phyloP scores from a whole-genome alignment of 2,797 vertebrate genomes.

The Craterocephalus amniculus region DNA sequence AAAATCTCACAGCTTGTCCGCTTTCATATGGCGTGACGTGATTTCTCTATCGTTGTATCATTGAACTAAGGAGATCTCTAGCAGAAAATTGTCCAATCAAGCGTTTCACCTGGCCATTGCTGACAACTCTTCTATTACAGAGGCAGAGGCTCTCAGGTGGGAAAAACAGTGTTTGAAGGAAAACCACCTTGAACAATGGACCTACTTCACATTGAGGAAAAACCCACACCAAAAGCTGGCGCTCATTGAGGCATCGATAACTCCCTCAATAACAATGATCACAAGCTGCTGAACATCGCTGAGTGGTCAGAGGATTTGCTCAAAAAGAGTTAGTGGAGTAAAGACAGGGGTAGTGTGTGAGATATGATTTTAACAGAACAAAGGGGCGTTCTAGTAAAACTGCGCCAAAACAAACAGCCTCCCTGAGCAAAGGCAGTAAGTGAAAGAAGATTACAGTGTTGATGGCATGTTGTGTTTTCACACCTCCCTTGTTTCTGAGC shows the following conservation, averaged over 20 bases:
- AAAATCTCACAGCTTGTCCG: constrained; percentile 48
- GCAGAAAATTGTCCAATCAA: constrained; percentile 77
- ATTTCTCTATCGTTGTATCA: constrained; percentile 70
- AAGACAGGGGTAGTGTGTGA: constrained; percentile 45
- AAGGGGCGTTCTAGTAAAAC: constrained; percentile 70
- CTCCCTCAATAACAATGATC: constrained; percentile 72
- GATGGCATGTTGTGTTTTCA: constrained; percentile 66
- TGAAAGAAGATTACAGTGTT: constrained; percentile 66
- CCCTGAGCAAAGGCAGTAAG: constrained; percentile 52
- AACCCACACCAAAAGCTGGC: constrained; percentile 55
- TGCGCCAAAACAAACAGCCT: constrained; percentile 65
- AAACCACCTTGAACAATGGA: constrained; percentile 65
- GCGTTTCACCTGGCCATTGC: constrained; percentile 58
- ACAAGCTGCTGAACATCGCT: constrained; percentile 59
- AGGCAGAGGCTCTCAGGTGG: constrained; percentile 60
- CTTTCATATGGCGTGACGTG: constrained; percentile 55
- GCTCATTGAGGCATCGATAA: constrained; percentile 67
- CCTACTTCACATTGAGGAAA: constrained; percentile 55
- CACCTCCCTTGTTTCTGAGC: constrained; percentile 50
- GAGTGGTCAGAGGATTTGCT: constrained; percentile 64
- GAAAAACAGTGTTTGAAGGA: constrained; percentile 64
- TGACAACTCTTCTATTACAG: constrained; percentile 63
- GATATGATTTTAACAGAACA: constrained; percentile 65
- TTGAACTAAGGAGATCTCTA: constrained; percentile 66
- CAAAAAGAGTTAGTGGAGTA: constrained; percentile 42